Base-by-base conservation (phyloP, 2,888 invertebrate genomes). In the Machimus rusticus region DNA sequence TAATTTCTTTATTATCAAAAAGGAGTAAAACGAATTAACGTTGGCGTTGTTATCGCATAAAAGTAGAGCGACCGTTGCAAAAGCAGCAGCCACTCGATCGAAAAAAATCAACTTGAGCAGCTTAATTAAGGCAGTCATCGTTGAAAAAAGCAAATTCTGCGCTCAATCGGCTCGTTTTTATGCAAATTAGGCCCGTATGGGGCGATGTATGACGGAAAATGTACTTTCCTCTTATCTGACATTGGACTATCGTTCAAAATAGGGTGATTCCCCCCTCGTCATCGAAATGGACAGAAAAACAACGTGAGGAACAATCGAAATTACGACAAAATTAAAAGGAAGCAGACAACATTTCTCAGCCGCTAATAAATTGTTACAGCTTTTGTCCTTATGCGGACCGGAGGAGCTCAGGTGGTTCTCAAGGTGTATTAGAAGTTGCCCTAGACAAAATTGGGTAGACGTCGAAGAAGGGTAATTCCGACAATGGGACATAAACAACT, bases 161-260 rank as follows among this genome's bases (percentile, higher is more conserved):
- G 39, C 84, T 84, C 84, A 51, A 84, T 84, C 66, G 39, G 43
- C 37, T 74, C 74, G 84, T 84, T 84, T 57, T 84, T 74, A 84
- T 84, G 84, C 23, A 84, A 84, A 84, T 84, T 19, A 39, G 55
- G 55, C 84, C 84, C 84, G 74, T 74, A 84, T 84, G 51, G 16
- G 19, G 5, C 66, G 46, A 46, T 84, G 28, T 57, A 34, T 82
- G 37, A 82, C 57, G 16, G 57, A 55, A 39, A 82, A 55, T 57
- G 55, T 57, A 84, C 23, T 81, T 55, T 84, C 43, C 39, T 84
- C 74, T 74, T 84, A 84, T 84, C 84, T 84, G 74, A 37, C 84
- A 84, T 84, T 84, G 74, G 84, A 19, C 39, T 55, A 55, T 28
- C 31, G 66, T n/a, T 12, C 28, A 66, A 81, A 81, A 55, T 81